A percentile compares a stretch with the other conserved stretches of the same genome.
Conservation (phyloP, 1,140 invertebrate genomes). For the Bicyclus anynana region DNA sequence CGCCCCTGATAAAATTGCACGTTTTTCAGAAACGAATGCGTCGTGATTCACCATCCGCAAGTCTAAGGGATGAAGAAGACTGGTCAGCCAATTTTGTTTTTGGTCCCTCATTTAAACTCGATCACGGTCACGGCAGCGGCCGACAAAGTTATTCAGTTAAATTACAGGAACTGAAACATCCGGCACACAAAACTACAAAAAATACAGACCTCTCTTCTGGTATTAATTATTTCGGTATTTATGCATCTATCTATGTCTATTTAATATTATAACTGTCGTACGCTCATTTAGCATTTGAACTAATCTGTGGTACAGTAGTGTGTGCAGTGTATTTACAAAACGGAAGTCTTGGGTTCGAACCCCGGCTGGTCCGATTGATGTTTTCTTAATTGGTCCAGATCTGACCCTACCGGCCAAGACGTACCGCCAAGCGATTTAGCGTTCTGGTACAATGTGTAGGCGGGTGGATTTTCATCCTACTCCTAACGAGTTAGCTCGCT, state of each 20-base stretch:
- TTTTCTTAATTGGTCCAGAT: no score
- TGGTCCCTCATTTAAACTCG: background rate
- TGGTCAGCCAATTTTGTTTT: background rate
- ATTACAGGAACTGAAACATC: background rate
- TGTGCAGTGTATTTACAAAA: no score
- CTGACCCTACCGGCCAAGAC: no score
- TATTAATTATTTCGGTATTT: background rate
- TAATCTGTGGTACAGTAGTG: no score
- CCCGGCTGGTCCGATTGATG: no score
- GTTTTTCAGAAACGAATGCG: background rate
- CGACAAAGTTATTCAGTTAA: slow-evolving; percentile 1
- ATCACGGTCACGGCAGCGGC: background rate
- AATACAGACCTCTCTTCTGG: background rate
- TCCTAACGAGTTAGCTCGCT: no score
- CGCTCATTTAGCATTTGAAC: no score
- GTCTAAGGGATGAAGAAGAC: background rate
- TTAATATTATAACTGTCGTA: slow-evolving; percentile 40
- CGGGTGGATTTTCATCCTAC: no score
- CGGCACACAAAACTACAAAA: background rate
- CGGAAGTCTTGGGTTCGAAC: no score
- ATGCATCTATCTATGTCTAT: slow-evolving; percentile 8
- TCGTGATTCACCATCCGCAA: background rate
- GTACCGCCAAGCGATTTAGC: no score
- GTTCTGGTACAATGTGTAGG: no score
- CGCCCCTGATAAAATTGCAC: background rate